Evolutionary conservation across 1,140 invertebrate genomes (phyloP).

Genomic region (Heliothis virescens): DNA sequence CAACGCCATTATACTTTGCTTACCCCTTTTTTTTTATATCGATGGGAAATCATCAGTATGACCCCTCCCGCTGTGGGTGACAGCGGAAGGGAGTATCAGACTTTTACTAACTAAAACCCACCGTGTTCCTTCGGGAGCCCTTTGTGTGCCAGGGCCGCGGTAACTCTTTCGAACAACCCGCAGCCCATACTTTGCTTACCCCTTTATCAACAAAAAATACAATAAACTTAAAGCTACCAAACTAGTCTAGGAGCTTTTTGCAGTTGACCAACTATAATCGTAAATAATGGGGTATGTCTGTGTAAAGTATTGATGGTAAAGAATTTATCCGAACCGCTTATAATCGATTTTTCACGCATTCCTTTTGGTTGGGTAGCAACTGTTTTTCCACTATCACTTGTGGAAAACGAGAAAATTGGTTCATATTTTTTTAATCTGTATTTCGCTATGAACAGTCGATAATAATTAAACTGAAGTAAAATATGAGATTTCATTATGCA

Average conservation of each 20-base stretch:
- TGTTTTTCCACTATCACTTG: slow-evolving; percentile 63
- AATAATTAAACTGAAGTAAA: too few species aligned
- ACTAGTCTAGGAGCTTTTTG: slow-evolving; percentile 33
- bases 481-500: too few species aligned
- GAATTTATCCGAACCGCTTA: slow-evolving; percentile 70
- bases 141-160: too few species aligned
- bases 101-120: too few species aligned
- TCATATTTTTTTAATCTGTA: background rate
- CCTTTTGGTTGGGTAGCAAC: slow-evolving; percentile 47
- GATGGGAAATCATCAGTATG: too few species aligned
- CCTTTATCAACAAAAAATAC: slow-evolving; percentile 6
- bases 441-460: too few species aligned
- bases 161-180: too few species aligned
- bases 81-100: too few species aligned
- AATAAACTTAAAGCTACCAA: slow-evolving; percentile 4
- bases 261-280: slow-evolving; percentile 34
- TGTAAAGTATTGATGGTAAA: slow-evolving; percentile 51
- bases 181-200: too few species aligned
- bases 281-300: slow-evolving; percentile 66
- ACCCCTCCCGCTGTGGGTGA: too few species aligned
- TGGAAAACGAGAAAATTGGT: slow-evolving; percentile 42
- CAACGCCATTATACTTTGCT: background rate
- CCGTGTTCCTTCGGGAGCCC: too few species aligned
- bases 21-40: too few species aligned
- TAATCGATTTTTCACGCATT: slow-evolving; percentile 69